phyloP scores from a whole-genome alignment of 2,888 invertebrate species.

The Agapostemon virescens region DNA sequence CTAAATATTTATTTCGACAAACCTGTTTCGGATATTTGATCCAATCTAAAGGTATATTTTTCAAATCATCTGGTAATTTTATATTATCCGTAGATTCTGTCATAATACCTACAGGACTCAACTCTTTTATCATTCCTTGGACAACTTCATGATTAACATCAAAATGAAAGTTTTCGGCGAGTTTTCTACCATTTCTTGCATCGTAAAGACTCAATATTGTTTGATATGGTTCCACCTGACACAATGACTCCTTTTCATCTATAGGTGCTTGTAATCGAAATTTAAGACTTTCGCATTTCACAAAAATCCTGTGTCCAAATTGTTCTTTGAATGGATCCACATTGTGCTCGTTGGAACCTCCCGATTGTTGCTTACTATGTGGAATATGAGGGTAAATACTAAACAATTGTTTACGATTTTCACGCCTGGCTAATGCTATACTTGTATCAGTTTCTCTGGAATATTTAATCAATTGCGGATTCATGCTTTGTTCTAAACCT shows the following conservation, averaged over 20 bases:
- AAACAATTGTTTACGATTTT: constrained; percentile 90
- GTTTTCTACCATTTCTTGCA: constrained; percentile 91
- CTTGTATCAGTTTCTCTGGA: constrained; percentile 94
- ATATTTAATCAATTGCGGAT: constrained; percentile 94
- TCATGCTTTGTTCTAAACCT: constrained; percentile 94
- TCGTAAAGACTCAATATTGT: constrained; percentile 95
- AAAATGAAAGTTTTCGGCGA: constrained; percentile 96
- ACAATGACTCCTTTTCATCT: constrained; percentile 88
- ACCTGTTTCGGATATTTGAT: constrained; percentile 86
- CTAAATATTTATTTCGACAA: constrained; percentile 37
- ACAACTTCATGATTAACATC: constrained; percentile 90
- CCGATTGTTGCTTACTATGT: constrained; percentile 72
- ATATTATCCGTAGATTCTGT: constrained; percentile 82
- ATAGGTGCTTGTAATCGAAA: constrained; percentile 92
- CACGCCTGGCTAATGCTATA: constrained; percentile 90
- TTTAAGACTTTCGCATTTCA: constrained; percentile 91
- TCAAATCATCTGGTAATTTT: constrained; percentile 84
- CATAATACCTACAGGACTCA: constrained; percentile 82
- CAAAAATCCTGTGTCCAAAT: constrained; percentile 91
- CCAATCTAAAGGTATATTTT: constrained; percentile 89
- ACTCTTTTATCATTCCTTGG: constrained; percentile 82
- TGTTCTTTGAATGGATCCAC: constrained; percentile 92
- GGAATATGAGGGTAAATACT: constrained; percentile 85
- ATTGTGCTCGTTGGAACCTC: constrained; percentile 81
- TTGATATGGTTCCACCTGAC: constrained; percentile 96